Conservation (phyloP, 2,797 vertebrate genomes). For the Tamandua tetradactyla region DNA sequence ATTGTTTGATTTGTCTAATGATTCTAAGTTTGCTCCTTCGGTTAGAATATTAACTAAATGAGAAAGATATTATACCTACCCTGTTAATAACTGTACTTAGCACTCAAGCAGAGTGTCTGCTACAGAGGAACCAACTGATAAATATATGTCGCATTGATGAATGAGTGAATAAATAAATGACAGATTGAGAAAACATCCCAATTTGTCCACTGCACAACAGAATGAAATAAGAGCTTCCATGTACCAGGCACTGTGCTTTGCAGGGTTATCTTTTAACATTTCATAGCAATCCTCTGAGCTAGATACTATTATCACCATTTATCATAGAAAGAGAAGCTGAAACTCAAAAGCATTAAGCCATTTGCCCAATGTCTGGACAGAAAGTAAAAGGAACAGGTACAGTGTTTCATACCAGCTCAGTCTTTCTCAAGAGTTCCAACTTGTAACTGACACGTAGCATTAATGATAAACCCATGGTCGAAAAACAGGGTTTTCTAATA, state of each 20-base stretch:
- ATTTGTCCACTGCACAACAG: neutral
- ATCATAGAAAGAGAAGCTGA: neutral
- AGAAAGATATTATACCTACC: neutral
- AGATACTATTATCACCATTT: neutral
- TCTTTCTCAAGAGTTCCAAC: neutral
- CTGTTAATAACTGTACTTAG: neutral
- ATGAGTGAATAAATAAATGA: neutral
- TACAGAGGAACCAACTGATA: neutral
- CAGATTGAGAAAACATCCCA: neutral
- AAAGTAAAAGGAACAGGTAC: neutral
- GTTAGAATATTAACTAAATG: neutral
- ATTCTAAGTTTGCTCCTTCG: neutral
- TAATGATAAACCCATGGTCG: neutral
- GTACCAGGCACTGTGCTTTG: neutral
- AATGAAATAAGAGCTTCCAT: neutral
- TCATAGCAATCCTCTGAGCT: neutral
- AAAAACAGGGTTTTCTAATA: constrained; percentile 36
- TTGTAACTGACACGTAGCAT: neutral
- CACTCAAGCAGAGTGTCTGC: neutral
- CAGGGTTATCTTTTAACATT: neutral
- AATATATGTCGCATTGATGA: neutral
- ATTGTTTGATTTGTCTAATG: constrained; percentile 6
- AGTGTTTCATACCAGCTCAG: neutral
- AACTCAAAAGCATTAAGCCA: neutral
- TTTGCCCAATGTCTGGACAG: neutral